These are phyloP conservation scores for Aricia agestis DNA, from an alignment of 1,140 invertebrate species.

Conservation along the genomic window DNA sequence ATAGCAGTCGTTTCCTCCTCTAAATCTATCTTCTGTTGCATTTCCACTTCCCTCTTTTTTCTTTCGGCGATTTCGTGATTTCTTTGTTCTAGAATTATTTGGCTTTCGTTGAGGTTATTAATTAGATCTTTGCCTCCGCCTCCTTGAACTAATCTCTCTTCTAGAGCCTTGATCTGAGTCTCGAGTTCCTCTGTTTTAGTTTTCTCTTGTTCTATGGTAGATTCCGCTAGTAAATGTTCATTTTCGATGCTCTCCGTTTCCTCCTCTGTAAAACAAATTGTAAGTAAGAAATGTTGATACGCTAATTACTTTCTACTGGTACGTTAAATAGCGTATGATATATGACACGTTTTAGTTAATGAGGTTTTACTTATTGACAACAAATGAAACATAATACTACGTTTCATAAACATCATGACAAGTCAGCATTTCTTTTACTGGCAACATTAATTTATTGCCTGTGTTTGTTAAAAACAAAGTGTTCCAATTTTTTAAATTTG, in stretches of 20 bases:
- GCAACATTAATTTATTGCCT: too few species aligned
- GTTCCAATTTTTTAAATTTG: too few species aligned
- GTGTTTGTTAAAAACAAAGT: too few species aligned
- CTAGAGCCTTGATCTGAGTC: constrained; percentile 80
- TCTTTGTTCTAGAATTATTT: constrained; percentile 88
- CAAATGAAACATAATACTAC: too few species aligned
- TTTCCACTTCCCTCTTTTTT: constrained; percentile 83
- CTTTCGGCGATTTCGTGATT: constrained; percentile 89
- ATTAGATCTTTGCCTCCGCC: constrained; percentile 86
- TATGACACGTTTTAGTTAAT: too few species aligned
- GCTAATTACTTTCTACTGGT: background rate
- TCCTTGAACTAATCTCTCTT: constrained; percentile 91
- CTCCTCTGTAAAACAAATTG: constrained; percentile 45
- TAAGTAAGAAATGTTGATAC: background rate
- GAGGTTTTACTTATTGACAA: too few species aligned
- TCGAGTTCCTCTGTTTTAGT: constrained; percentile 72
- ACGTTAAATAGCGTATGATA: too few species aligned
- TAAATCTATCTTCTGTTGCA: constrained; percentile 90
- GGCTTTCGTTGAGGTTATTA: constrained; percentile 93
- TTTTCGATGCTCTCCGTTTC: constrained; percentile 69
- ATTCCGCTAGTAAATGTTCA: constrained; percentile 74
- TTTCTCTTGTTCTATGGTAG: constrained; percentile 78
- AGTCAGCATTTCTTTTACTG: too few species aligned
- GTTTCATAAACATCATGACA: too few species aligned
- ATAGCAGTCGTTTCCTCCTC: constrained; percentile 93